Percentiles rank a stretch among this genome's conserved stretches.
phyloP scores from a whole-genome alignment of 1,140 invertebrate genomes.

The Nilaparvata lugens region DNA sequence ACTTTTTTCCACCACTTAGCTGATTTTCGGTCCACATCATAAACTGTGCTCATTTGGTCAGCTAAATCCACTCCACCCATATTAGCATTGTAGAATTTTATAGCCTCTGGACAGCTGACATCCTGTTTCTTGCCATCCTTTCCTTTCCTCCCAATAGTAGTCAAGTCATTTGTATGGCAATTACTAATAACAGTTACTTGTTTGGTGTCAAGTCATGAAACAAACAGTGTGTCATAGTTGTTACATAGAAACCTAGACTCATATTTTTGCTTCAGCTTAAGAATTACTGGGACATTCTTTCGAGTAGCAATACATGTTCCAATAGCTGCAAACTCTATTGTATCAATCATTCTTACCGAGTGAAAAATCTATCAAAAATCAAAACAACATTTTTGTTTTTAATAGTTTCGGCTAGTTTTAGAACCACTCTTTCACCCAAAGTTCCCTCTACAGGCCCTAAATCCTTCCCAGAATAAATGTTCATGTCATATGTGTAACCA shows the following conservation, averaged over 20 bases:
- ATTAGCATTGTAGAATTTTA: neutral
- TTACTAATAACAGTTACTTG: neutral
- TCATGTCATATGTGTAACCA: conserved; percentile 27
- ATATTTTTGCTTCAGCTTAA: neutral
- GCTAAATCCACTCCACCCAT: neutral
- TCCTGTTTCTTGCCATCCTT: neutral
- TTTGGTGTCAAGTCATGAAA: neutral
- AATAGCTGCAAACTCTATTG: neutral
- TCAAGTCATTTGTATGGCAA: conserved; percentile 1
- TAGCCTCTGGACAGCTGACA: neutral
- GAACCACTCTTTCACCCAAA: conserved; percentile 26
- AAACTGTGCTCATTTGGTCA: neutral
- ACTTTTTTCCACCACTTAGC: neutral
- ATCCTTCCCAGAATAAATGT: conserved; percentile 27
- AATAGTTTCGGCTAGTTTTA: conserved; percentile 18
- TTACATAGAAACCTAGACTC: neutral
- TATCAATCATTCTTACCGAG: too few species aligned
- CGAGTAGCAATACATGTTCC: neutral
- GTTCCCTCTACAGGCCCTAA: conserved; percentile 9
- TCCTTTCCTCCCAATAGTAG: neutral
- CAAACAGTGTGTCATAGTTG: neutral
- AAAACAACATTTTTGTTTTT: neutral
- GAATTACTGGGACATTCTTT: neutral
- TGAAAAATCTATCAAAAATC: conserved; percentile 14
- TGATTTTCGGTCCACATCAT: neutral